Evolutionary conservation across 2,113 vertebrate species (phyloP), one percentile per base, ranked within the genome.

Genomic region (Capricornis sumatraensis): DNA sequence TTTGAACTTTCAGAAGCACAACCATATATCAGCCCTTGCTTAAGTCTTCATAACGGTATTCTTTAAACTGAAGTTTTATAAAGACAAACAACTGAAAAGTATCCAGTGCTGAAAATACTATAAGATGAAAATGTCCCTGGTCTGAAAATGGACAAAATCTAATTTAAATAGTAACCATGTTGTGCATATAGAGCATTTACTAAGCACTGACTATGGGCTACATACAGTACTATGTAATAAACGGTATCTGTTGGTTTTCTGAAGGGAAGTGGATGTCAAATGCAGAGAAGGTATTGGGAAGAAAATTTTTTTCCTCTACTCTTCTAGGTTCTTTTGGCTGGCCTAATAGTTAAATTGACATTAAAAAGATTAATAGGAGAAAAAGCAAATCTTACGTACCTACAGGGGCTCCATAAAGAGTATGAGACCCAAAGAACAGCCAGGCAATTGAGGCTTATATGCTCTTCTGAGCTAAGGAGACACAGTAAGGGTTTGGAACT

Each of bases 1-100:
- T 43, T 87, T 97, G 30, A 93, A 60, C 15, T 93, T 93, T 84
- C 87, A 50, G 45, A 95, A 97, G 86, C 50, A 8, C 45, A 79
- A 45, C 27, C 71, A 84, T 30, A 7, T 30, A 60, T 90, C 27
- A 55, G 30, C 25, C 36, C 23, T 40, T 74, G 71, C 4, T 58
- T 10, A 87, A 79, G 17, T 81, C 50, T 91, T 91, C 36, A 78
- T 25, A 95, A 74, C 16, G 2, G 2, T 50, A 64, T 5, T 87
- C 47, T 81, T 50, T 81, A 89, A 89, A 86, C 15, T 87, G 64
- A 90, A 10, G 7, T 85, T 95, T 86, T 94, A 16, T 79, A 52
- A 95, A 94, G 58, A 16, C 27, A 92, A 87, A 55, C 10, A 33
- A 60, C 25, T 36, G 40, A n/a, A 71, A 79, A 84, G 55, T 64